Conservation (phyloP, 2,797 vertebrate species). For the Merluccius polli region DNA sequence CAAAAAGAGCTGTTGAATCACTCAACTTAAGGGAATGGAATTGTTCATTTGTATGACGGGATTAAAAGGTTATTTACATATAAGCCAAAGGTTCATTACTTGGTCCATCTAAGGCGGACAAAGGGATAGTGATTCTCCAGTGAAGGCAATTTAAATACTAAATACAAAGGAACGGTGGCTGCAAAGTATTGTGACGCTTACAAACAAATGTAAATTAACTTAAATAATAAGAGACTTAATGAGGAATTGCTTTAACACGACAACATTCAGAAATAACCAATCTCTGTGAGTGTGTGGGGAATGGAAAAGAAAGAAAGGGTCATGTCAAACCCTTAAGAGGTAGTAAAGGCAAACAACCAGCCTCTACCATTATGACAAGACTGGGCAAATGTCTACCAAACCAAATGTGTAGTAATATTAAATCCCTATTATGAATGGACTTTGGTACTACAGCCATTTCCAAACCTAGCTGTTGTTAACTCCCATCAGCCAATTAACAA, state of each 20-base stretch:
- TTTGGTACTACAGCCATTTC: neutral
- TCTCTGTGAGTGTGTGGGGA: neutral
- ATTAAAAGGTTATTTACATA: neutral
- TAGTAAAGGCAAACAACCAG: neutral
- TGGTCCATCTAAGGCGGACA: neutral
- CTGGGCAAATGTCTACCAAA: neutral
- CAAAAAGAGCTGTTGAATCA: neutral
- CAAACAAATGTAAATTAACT: neutral
- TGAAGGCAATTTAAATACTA: neutral
- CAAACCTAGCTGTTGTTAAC: neutral
- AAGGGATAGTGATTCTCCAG: neutral
- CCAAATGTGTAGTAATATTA: neutral
- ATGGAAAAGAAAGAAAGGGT: neutral
- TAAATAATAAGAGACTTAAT: neutral
- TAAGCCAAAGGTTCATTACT: neutral
- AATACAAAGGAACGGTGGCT: neutral
- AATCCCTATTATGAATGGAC: neutral
- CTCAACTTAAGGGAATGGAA: neutral
- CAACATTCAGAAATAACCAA: neutral
- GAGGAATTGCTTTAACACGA: neutral
- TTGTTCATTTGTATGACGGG: constrained; percentile 3
- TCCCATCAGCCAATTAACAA: neutral
- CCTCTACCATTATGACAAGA: neutral
- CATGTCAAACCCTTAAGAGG: neutral
- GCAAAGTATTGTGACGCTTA: neutral